Base-by-base conservation (phyloP, 1,140 invertebrate genomes). In the Thaumatotibia leucotreta region DNA sequence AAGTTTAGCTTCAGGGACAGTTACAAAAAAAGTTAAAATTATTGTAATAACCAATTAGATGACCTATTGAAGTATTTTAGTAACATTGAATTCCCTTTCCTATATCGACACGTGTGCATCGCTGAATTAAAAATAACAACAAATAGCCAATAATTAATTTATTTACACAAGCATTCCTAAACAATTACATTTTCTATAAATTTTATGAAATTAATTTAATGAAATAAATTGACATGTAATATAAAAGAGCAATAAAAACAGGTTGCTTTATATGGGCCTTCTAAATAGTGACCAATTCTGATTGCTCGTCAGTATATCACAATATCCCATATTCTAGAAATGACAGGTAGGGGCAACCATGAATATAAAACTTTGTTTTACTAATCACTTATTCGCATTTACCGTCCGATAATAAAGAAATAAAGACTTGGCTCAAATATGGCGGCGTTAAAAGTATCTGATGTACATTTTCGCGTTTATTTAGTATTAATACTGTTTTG, bases 141-240 rank as follows among this genome's bases (percentile, higher is more conserved):
- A 14, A 29, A 58, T 58, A n/a, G 27, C 52, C 52, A 58, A 58
- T 58, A 58, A 27, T 58, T 58, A 58, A 27, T 58, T 58, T 58
- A 58, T 58, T 58, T 58, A 58, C 52, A 58, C 22, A n/a, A 8
- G 23, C 27, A 20, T 31, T 58, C 22, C 4, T 54, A 54, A 58
- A 31, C n/a, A 24, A 58, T 58, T 58, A 58, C 20, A 58, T 29
- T 58, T 8, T 27, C 27, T 58, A 20, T 45, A 58, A 17, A 9
- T 58, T 58, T 29, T 29, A 58, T 20, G n/a, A 54, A 58, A 45
- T 14, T 35, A 14, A 14, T 45, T 45, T 45, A 9, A 45, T 20
- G 9, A 45, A 14, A 31, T 29, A 58, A 58, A 58, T 29, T 29
- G 52, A 58, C 27, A 58, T 58, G 52, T 4, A 58, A 58, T 58